phyloP scores from a whole-genome alignment of 2,888 invertebrate species.

The Bugulina stolonifera region DNA sequence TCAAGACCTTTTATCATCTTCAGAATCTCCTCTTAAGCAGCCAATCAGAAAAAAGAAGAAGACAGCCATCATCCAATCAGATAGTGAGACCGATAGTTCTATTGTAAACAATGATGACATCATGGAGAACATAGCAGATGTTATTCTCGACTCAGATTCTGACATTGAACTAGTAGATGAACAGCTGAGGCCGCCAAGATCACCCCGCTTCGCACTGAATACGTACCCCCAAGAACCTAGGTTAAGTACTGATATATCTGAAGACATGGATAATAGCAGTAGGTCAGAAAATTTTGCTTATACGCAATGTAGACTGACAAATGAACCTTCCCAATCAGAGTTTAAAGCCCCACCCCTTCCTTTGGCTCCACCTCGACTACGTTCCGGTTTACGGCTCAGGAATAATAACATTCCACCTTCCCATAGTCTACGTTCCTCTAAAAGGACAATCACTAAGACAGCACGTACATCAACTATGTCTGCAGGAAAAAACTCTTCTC shows the following conservation, averaged over 20 bases:
- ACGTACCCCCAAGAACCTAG: no score
- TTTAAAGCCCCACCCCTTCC: background rate
- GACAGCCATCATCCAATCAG: background rate
- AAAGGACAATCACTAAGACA: background rate
- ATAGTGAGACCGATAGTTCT: background rate
- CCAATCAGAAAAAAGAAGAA: background rate
- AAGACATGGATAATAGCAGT: no score
- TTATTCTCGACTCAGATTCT: background rate
- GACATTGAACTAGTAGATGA: slow-evolving; percentile 11
- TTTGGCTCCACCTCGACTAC: background rate
- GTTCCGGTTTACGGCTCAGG: background rate
- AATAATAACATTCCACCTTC: background rate
- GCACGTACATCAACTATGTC: background rate
- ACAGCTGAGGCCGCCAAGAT: background rate
- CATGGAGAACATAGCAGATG: background rate
- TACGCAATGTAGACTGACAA: no score
- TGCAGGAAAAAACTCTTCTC: background rate
- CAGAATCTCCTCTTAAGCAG: background rate
- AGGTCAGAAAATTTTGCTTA: no score
- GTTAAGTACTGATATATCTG: no score
- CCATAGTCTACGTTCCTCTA: background rate
- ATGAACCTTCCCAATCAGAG: no score
- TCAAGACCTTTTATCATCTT: background rate
- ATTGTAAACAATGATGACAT: background rate
- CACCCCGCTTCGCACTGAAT: no score